phyloP scores from a whole-genome alignment of 2,888 invertebrate genomes.

The Eurois occulta region DNA sequence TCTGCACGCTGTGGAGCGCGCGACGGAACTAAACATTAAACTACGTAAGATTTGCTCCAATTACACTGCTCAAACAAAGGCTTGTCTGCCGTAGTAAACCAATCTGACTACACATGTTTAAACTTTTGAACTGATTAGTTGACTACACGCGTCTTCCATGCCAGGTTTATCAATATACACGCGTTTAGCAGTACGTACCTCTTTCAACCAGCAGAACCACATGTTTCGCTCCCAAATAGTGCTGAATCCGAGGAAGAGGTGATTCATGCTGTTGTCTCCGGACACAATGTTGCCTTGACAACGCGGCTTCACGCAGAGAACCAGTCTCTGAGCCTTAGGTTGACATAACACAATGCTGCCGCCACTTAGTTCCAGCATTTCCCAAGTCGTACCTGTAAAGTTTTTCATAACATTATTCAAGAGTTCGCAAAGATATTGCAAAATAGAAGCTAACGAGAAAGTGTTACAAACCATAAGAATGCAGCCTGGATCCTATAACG shows the following conservation, averaged over 20 bases:
- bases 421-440: background rate
- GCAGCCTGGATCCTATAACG: constrained; percentile 91
- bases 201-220: constrained; percentile 92
- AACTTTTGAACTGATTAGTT: constrained; percentile 44
- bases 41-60: constrained; percentile 70
- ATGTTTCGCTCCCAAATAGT: constrained; percentile 92
- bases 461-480: constrained; percentile 88
- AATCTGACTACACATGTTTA: constrained; percentile 51
- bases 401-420: background rate
- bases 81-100: constrained; percentile 52
- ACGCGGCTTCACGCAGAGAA: constrained; percentile 86
- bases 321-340: constrained; percentile 86
- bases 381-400: constrained; percentile 83
- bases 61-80: constrained; percentile 62
- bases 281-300: constrained; percentile 79
- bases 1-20: constrained; percentile 62
- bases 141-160: constrained; percentile 36
- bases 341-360: constrained; percentile 85
- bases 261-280: constrained; percentile 83
- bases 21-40: constrained; percentile 69
- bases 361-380: constrained; percentile 85
- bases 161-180: constrained; percentile 30
- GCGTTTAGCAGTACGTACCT: constrained; percentile 82
- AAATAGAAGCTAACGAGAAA: background rate
- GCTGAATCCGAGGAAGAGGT: constrained; percentile 92